Evolutionary conservation across 2,113 vertebrate genomes (phyloP).

Genomic region (Pholis gunnellus): DNA sequence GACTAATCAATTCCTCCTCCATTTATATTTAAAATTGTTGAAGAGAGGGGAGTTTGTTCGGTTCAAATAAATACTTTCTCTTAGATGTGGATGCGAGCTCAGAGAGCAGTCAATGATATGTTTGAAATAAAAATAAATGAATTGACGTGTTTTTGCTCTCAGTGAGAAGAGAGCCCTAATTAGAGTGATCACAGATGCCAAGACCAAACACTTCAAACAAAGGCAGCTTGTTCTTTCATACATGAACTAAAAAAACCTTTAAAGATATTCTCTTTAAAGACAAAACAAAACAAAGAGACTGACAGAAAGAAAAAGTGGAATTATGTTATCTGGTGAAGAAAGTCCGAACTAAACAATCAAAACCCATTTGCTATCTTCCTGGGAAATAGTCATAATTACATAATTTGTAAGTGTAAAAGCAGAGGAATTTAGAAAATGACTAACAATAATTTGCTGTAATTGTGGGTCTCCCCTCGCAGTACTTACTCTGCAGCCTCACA

Average conservation of each 20-base stretch:
- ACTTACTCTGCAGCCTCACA: slow-evolving; percentile 33
- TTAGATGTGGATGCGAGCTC: slow-evolving; percentile 70
- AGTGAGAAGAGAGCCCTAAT: slow-evolving; percentile 69
- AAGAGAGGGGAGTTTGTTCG: slow-evolving; percentile 48
- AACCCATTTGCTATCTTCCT: slow-evolving; percentile 35
- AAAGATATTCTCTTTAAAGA: slow-evolving; percentile 69
- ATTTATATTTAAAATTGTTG: slow-evolving; percentile 74
- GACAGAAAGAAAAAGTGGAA: slow-evolving; percentile 47
- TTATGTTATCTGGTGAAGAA: slow-evolving; percentile 39
- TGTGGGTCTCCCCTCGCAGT: slow-evolving; percentile 48
- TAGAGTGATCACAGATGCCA: slow-evolving; percentile 76
- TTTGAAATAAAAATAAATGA: slow-evolving; percentile 79
- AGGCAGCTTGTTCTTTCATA: slow-evolving; percentile 69
- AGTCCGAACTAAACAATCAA: slow-evolving; percentile 22
- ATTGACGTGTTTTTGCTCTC: slow-evolving; percentile 62
- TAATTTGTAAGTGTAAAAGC: slow-evolving; percentile 53
- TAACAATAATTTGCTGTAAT: slow-evolving; percentile 56
- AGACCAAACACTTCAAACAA: slow-evolving; percentile 78
- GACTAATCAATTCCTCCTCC: slow-evolving; percentile 67
- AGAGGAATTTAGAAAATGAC: slow-evolving; percentile 58
- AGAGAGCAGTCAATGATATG: slow-evolving; percentile 74
- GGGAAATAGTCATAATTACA: slow-evolving; percentile 46
- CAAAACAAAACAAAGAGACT: slow-evolving; percentile 60
- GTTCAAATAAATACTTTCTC: slow-evolving; percentile 70
- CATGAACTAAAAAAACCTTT: slow-evolving; percentile 57